Percentiles rank a stretch among this genome's conserved stretches.
phyloP scores from a whole-genome alignment of 2,888 invertebrate genomes.

The Tenodera sinensis region DNA sequence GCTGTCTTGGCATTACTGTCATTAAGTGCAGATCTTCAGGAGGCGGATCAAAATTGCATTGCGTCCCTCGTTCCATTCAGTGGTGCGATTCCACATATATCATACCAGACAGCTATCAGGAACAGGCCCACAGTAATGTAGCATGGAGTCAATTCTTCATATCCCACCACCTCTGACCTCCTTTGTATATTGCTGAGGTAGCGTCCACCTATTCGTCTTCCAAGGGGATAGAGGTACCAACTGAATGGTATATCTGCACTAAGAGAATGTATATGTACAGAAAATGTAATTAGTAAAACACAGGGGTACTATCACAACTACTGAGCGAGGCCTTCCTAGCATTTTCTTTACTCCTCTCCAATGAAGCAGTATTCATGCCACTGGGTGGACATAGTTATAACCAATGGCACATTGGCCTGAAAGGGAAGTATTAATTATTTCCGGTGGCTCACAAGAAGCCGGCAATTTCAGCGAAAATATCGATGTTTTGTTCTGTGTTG shows the following conservation, averaged over 20 bases:
- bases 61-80: neutral
- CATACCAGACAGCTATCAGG: neutral
- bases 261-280: too few relatives aligned
- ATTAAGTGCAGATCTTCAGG: neutral
- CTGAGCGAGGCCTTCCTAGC: too few relatives aligned
- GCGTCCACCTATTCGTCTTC: neutral
- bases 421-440: too few relatives aligned
- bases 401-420: too few relatives aligned
- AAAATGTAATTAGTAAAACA: too few relatives aligned
- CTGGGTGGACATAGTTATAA: too few relatives aligned
- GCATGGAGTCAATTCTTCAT: neutral
- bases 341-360: too few relatives aligned
- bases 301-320: too few relatives aligned
- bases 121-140: neutral
- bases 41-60: neutral
- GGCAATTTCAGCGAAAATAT: too few relatives aligned
- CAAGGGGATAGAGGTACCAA: accelerated
- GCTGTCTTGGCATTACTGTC: neutral
- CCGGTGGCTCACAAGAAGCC: too few relatives aligned
- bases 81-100: neutral
- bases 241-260: neutral
- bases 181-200: neutral
- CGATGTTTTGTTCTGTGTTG: too few relatives aligned
- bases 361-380: too few relatives aligned
- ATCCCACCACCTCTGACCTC: neutral